Conservation (phyloP, 1,140 invertebrate genomes). For the Dryas iulia region DNA sequence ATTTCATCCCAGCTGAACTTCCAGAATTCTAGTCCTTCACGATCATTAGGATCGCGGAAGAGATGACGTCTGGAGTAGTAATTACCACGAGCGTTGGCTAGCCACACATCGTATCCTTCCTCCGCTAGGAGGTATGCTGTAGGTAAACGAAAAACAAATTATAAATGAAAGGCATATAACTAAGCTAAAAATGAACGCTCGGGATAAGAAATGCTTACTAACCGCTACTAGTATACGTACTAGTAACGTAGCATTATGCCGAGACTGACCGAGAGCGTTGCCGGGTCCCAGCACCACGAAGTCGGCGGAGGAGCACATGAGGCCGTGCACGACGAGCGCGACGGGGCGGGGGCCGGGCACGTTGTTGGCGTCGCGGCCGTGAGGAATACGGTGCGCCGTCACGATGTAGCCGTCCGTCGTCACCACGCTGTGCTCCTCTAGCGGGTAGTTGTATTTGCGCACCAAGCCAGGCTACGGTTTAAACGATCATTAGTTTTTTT, state of each 20-base stretch:
- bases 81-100: constrained; percentile 87
- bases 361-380: constrained; percentile 42
- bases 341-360: constrained; percentile 52
- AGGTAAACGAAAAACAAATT: background rate
- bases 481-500: too few relatives aligned
- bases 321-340: constrained; percentile 83
- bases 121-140: constrained; percentile 83
- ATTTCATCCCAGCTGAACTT: constrained; percentile 84
- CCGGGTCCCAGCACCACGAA: constrained; percentile 72
- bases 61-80: constrained; percentile 83
- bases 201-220: too few relatives aligned
- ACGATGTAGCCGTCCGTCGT: constrained; percentile 83
- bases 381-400: constrained; percentile 78
- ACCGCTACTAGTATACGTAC: too few relatives aligned
- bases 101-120: constrained; percentile 86
- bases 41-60: constrained; percentile 68
- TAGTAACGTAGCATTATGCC: too few relatives aligned
- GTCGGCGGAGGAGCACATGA: constrained; percentile 80
- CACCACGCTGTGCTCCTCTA: constrained; percentile 75
- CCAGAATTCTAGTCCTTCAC: constrained; percentile 77
- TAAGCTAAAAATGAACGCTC: too few relatives aligned
- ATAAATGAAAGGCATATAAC: background rate
- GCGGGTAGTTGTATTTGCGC: constrained; percentile 74
- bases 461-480: constrained; percentile 28
- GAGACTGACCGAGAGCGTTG: constrained; percentile 27